These are phyloP conservation scores for Haplotaxodon microlepis DNA, from an alignment of 2,113 vertebrate species.

Conservation along the genomic window DNA sequence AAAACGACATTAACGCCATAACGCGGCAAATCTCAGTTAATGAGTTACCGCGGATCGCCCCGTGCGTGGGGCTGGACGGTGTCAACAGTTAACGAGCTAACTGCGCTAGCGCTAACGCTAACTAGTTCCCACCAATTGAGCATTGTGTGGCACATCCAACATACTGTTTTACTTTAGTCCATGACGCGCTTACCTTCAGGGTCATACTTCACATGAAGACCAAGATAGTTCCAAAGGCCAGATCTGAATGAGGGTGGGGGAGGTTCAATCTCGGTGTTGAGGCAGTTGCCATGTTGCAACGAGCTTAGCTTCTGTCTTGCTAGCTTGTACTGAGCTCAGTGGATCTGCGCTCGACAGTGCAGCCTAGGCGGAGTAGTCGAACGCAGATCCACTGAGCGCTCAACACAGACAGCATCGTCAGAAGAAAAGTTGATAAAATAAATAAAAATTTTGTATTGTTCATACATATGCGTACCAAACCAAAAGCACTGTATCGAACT, in stretches of 20 bases:
- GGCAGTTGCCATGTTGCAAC: too few relatives aligned
- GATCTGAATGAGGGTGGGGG: too few relatives aligned
- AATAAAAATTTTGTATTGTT: rapidly evolving
- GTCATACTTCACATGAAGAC: rapidly evolving
- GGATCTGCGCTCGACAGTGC: rapidly evolving
- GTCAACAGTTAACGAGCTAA: rapidly evolving
- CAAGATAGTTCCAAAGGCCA: rapidly evolving
- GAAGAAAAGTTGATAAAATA: not conserved
- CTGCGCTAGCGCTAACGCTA: rapidly evolving
- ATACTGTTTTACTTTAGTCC: rapidly evolving
- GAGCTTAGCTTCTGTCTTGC: too few relatives aligned
- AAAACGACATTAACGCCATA: rapidly evolving
- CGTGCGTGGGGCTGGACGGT: rapidly evolving
- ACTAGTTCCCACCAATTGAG: too few relatives aligned
- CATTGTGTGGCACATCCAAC: rapidly evolving
- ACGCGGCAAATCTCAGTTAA: rapidly evolving
- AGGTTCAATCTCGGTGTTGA: rapidly evolving
- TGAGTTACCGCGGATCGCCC: rapidly evolving
- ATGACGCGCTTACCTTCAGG: rapidly evolving
- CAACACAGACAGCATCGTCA: rapidly evolving
- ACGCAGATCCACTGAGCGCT: too few relatives aligned
- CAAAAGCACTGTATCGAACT: rapidly evolving
- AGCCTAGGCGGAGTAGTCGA: too few relatives aligned
- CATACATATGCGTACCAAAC: rapidly evolving
- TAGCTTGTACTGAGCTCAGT: rapidly evolving